A percentile compares a stretch with the other conserved stretches of the same genome.
These are phyloP conservation scores for Actenoides lindsayi DNA, from an alignment of 2,113 vertebrate genomes.

Conservation along the genomic window DNA sequence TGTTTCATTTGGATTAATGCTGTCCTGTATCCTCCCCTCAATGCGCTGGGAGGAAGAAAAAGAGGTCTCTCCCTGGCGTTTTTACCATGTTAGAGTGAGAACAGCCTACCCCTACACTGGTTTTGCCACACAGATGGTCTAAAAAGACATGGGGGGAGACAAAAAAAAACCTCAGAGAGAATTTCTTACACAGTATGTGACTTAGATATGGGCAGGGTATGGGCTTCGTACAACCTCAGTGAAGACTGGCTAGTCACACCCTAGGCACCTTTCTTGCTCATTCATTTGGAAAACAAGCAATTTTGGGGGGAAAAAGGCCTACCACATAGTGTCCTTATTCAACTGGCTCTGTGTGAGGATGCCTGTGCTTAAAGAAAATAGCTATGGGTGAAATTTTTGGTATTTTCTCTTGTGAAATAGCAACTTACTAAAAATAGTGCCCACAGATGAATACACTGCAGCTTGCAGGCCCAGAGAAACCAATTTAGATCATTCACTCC, in stretches of 20 bases:
- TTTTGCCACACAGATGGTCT: neutral
- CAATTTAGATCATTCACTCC: neutral
- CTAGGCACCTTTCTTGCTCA: neutral
- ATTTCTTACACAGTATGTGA: neutral
- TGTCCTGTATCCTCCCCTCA: accelerated
- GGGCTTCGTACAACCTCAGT: neutral
- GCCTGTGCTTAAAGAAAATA: neutral
- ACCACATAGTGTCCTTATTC: neutral
- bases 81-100: neutral
- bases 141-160: neutral
- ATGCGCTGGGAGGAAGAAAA: neutral
- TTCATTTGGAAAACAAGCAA: neutral
- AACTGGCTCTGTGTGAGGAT: neutral
- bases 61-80: neutral
- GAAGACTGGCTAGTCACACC: neutral
- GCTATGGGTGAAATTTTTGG: neutral
- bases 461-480: neutral
- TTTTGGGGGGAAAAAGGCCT: neutral
- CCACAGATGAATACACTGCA: neutral
- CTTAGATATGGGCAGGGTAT: neutral
- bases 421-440: neutral
- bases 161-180: neutral
- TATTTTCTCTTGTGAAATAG: neutral
- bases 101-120: neutral
- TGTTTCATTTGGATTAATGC: neutral